Percentiles rank a stretch among this genome's conserved stretches.
phyloP scores from a whole-genome alignment of 2,113 vertebrate genomes.

The Eulemur macaco region DNA sequence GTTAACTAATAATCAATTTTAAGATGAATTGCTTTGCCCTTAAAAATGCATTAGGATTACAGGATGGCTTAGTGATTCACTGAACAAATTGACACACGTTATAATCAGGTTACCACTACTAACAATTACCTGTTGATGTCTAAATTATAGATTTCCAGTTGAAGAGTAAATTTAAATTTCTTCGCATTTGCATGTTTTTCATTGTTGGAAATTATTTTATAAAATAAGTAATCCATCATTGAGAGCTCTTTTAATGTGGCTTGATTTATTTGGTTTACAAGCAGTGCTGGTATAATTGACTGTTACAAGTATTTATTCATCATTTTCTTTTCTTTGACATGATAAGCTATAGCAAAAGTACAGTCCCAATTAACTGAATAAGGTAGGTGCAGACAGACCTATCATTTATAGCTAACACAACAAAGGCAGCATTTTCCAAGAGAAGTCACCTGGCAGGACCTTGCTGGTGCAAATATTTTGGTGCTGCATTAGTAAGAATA shows the following conservation, averaged over 20 bases:
- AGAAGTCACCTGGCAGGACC: not conserved
- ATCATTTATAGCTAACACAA: slow-evolving; percentile 8
- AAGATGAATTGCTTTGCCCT: slow-evolving; percentile 35
- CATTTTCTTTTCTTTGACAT: not conserved
- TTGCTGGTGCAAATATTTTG: not conserved
- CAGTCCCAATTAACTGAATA: not conserved
- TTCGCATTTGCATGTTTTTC: slow-evolving; percentile 15
- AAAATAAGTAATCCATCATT: not conserved
- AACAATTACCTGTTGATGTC: slow-evolving; percentile 29
- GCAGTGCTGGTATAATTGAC: not conserved
- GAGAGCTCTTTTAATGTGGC: not conserved
- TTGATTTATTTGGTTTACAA: not conserved
- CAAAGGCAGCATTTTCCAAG: not conserved
- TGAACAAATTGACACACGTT: not conserved
- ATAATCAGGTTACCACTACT: slow-evolving; percentile 9
- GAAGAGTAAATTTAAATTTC: slow-evolving; percentile 29
- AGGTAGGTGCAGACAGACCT: not conserved
- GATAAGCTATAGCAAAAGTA: not conserved
- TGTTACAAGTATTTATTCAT: not conserved
- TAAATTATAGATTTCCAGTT: slow-evolving; percentile 49
- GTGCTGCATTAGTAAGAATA: not conserved
- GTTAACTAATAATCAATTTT: not conserved
- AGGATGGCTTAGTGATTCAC: slow-evolving; percentile 13
- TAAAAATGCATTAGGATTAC: slow-evolving; percentile 13
- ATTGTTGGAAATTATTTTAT: not conserved